A percentile compares a stretch with the other conserved stretches of the same genome.
Conservation (phyloP, 1,140 invertebrate species). For the Leucophenga varia region DNA sequence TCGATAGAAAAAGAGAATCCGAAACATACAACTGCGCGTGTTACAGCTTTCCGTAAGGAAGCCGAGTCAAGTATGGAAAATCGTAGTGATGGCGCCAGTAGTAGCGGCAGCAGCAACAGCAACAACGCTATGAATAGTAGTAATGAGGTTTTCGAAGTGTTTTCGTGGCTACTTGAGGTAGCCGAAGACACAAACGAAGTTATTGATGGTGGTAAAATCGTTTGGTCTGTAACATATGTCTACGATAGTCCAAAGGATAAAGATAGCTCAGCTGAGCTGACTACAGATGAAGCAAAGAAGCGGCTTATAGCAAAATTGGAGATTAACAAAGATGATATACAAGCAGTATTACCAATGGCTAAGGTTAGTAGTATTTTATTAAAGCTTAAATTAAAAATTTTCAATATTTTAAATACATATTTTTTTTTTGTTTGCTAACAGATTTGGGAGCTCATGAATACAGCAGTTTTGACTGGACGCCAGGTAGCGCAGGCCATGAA, state of each 20-base stretch:
- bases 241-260: conserved; percentile 64
- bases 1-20: conserved; percentile 76
- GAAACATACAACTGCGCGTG: conserved; percentile 80
- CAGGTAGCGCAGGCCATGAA: conserved; percentile 94
- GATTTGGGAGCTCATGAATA: conserved; percentile 96
- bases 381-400: neutral
- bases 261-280: conserved; percentile 54
- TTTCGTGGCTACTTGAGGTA: conserved; percentile 88
- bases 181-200: conserved; percentile 76
- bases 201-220: conserved; percentile 76
- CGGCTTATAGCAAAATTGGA: conserved; percentile 81
- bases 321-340: conserved; percentile 92
- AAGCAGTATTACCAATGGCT: conserved; percentile 90
- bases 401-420: neutral
- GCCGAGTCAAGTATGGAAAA: conserved; percentile 48
- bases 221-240: conserved; percentile 76
- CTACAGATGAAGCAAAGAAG: conserved; percentile 63
- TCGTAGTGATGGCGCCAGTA: conserved; percentile 9
- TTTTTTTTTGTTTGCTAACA: conserved; percentile 59
- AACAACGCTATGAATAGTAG: conserved; percentile 7
- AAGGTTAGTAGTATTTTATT: conserved; percentile 66
- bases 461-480: conserved; percentile 89
- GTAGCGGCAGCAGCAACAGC: neutral
- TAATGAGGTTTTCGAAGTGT: conserved; percentile 66
- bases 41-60: conserved; percentile 75